phyloP scores from a whole-genome alignment of 2,797 vertebrate genomes.

The Prunella strophiata region DNA sequence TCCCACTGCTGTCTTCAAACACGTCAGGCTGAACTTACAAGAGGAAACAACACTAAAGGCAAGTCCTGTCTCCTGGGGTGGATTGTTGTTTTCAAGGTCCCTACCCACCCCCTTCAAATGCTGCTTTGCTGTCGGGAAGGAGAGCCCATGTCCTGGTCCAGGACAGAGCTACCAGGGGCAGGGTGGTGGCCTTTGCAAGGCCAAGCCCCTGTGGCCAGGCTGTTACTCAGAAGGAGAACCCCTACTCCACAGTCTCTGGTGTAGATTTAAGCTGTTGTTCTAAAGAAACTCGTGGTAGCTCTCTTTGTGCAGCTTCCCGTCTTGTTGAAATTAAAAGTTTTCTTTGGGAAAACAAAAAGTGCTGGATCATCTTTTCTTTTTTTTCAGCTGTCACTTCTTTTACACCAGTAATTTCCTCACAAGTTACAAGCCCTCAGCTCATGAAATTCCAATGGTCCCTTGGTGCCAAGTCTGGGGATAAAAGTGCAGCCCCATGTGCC shows the following conservation, averaged over 20 bases:
- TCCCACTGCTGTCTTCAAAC: background rate
- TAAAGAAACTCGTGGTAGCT: background rate
- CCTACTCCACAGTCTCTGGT: background rate
- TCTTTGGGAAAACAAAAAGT: background rate
- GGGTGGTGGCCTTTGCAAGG: background rate
- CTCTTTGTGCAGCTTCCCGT: constrained; percentile 55
- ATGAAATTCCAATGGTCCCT: background rate
- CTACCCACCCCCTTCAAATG: background rate
- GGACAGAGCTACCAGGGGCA: background rate
- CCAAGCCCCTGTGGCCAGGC: background rate
- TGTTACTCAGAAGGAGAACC: background rate
- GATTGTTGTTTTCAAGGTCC: background rate
- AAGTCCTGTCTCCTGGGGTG: background rate
- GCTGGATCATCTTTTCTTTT: no score
- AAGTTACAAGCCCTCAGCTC: background rate
- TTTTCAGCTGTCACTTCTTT: background rate
- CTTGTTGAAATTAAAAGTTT: constrained; percentile 49
- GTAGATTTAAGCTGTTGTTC: constrained; percentile 19
- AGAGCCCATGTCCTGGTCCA: background rate
- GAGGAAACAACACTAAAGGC: background rate
- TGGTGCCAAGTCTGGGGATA: background rate
- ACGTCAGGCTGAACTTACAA: background rate
- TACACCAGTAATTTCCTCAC: fast-evolving
- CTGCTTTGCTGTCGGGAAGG: background rate
- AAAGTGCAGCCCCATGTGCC: background rate